phyloP scores from a whole-genome alignment of 2,113 vertebrate species.

The Oncorhynchus masou region DNA sequence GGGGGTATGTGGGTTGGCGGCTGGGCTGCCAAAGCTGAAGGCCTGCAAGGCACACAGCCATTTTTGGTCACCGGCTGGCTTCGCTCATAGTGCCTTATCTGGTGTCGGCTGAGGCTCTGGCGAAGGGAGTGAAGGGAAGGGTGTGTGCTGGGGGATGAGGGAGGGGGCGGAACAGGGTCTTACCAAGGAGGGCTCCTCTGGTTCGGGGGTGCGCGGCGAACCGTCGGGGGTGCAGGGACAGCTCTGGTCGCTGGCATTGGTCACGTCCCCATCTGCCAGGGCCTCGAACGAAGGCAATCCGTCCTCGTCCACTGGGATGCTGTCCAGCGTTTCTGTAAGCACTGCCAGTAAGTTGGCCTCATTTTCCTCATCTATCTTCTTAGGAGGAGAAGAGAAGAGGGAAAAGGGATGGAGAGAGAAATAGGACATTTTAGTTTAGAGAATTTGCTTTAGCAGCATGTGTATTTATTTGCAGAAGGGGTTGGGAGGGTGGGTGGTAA shows the following conservation, averaged over 20 bases:
- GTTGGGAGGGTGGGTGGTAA: conserved; percentile 42
- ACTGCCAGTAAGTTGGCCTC: conserved; percentile 99
- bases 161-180: conserved; percentile 57
- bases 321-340: conserved; percentile 98
- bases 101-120: conserved; percentile 18
- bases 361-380: conserved; percentile 99
- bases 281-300: conserved; percentile 98
- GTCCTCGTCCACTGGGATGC: conserved; percentile 99
- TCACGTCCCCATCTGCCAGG: conserved; percentile 98
- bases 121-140: conserved; percentile 7
- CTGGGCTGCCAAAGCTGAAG: conserved; percentile 3
- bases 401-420: conserved; percentile 40
- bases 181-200: conserved; percentile 98
- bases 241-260: conserved; percentile 92
- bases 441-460: conserved; percentile 40
- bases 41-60: conserved; percentile 23
- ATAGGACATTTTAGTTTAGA: conserved; percentile 72
- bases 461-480: conserved; percentile 35
- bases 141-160: neutral
- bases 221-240: conserved; percentile 90
- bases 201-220: conserved; percentile 90
- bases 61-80: conserved; percentile 11
- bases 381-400: conserved; percentile 56
- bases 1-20: conserved; percentile 14
- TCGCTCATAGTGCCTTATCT: conserved; percentile 29